Percentiles rank a stretch among this genome's conserved stretches.
Conservation (phyloP, 2,797 vertebrate species). For the Meda fulgida region DNA sequence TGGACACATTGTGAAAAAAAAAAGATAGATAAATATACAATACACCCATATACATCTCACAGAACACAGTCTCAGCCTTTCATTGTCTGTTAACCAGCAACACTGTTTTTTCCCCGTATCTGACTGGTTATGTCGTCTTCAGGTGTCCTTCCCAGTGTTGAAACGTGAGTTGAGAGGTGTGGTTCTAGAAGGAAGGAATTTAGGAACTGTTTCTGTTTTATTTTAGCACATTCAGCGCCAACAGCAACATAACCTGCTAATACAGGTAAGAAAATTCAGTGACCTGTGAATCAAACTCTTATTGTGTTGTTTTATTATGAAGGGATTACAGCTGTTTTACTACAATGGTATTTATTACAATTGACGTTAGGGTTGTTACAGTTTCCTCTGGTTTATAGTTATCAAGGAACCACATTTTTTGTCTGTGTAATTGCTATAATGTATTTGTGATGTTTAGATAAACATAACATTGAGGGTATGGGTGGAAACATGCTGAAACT, state of each 20-base stretch:
- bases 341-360: neutral
- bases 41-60: neutral
- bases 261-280: constrained; percentile 20
- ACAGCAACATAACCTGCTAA: neutral
- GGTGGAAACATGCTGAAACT: neutral
- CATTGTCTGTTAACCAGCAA: neutral
- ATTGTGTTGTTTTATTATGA: neutral
- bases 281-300: neutral
- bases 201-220: neutral
- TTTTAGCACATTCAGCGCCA: neutral
- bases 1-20: neutral
- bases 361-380: neutral
- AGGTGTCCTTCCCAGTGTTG: neutral
- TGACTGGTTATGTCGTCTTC: neutral
- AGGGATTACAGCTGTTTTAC: neutral
- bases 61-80: neutral
- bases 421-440: neutral
- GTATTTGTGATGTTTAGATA: neutral
- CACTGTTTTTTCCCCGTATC: neutral
- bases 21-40: too few relatives aligned
- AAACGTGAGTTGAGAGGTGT: constrained; percentile 27
- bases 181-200: constrained; percentile 1
- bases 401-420: neutral
- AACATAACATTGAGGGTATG: neutral
- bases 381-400: neutral